Evolutionary conservation across 2,797 vertebrate species (phyloP), one percentile per base, ranked within the genome.

Genomic region (Paedocypris micromegethes): DNA sequence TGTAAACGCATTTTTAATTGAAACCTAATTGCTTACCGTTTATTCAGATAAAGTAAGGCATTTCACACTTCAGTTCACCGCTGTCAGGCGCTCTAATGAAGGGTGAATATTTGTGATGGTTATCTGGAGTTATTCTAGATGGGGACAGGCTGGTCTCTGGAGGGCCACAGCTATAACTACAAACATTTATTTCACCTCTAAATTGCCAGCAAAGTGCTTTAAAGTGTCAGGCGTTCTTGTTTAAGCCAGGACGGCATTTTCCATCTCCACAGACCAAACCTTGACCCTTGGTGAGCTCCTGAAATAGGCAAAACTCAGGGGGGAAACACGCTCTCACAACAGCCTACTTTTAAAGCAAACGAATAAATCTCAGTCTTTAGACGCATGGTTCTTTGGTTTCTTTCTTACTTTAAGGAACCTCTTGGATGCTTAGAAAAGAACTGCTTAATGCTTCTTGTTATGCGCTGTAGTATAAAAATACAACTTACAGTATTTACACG

Each of bases 231-330:
- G 65, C 66, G 62, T 23, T 58, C 63, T 80, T 77, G 81, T 85
- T 83, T 83, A 86, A 88, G 89, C 75, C 80, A 81, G 85, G 88
- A 86, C 82, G 78, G 81, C 84, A 84, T 83, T 86, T 87, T 86
- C 70, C 87, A 86, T 82, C 81, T 83, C 77, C 77, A 79, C 84
- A 89, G 87, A 84, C 86, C 87, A 88, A 89, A 88, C 87, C 87
- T 86, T 88, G 87, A 89, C 88, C 88, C 88, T 85, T 80, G 78
- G 84, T 85, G 85, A 51, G 79, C 78, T 85, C 85, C 87, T 85
- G 85, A 88, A 90, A 89, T 88, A 88, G 86, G 83, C 79, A 80
- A 82, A 78, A 77, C 85, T 84, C 74, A 76, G 77, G 85, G 84
- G 86, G 79, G 50, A 77, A 77, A 44, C 51, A 9, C n/a, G 75